phyloP scores from a whole-genome alignment of 2,888 invertebrate genomes.

The Oligia strigilis region DNA sequence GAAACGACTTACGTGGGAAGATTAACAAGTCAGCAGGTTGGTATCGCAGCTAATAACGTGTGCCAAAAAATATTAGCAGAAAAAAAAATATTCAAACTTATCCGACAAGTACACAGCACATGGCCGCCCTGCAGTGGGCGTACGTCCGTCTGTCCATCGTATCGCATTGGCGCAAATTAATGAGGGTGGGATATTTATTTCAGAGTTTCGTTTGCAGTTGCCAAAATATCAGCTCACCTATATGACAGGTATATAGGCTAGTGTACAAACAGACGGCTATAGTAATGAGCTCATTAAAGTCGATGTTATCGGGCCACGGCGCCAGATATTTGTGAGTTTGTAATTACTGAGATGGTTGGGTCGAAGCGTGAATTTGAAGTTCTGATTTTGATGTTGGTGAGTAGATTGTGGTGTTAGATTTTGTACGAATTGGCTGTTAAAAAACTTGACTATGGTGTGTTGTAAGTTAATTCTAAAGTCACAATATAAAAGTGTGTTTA shows the following conservation, averaged over 20 bases:
- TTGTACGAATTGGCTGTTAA: no score
- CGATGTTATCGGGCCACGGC: slow-evolving; percentile 60
- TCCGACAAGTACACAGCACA: slow-evolving; percentile 48
- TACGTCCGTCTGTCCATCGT: slow-evolving; percentile 81
- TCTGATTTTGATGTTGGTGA: background rate
- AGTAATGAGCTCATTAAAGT: slow-evolving; percentile 81
- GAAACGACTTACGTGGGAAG: background rate
- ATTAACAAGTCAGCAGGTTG: no score
- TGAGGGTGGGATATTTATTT: slow-evolving; percentile 89
- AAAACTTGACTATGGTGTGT: background rate
- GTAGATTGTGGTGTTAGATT: background rate
- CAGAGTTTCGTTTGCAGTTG: slow-evolving; percentile 81
- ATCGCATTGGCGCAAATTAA: slow-evolving; percentile 89
- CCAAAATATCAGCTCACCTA: slow-evolving; percentile 79
- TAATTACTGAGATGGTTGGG: slow-evolving; percentile 30
- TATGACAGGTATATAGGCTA: slow-evolving; percentile 66
- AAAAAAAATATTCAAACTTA: slow-evolving; percentile 14
- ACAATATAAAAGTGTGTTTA: background rate
- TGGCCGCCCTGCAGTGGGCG: slow-evolving; percentile 74
- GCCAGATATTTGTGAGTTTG: slow-evolving; percentile 36
- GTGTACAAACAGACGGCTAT: slow-evolving; percentile 72
- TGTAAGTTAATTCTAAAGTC: background rate
- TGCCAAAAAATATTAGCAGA: background rate
- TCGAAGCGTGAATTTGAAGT: slow-evolving; percentile 6
- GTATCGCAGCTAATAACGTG: background rate